These are phyloP conservation scores for Melikaiella ostensackeni DNA, from an alignment of 2,888 invertebrate species.

Conservation along the genomic window DNA sequence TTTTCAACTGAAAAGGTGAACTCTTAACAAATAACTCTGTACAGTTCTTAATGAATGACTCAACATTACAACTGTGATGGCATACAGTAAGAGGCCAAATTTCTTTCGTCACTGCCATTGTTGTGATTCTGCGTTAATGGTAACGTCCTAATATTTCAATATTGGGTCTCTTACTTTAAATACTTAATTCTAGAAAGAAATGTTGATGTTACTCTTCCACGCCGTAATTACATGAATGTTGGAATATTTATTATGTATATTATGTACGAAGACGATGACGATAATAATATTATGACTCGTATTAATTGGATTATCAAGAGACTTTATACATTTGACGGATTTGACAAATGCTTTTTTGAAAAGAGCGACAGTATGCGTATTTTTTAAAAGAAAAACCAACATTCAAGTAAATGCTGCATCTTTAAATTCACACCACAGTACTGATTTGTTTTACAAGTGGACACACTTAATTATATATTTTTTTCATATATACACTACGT, in stretches of 20 bases:
- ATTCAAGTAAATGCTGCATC: not conserved
- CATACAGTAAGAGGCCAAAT: not conserved
- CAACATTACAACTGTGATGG: not conserved
- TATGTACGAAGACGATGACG: too few relatives aligned
- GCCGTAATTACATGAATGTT: not conserved
- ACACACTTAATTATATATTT: not conserved
- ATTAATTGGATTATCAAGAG: not conserved
- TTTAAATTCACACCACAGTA: not conserved
- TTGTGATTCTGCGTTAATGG: not conserved
- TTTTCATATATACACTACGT: not conserved
- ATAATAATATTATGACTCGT: too few relatives aligned
- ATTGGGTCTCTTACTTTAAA: not conserved
- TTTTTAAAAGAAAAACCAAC: not conserved
- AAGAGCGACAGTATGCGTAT: not conserved
- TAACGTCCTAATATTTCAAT: not conserved
- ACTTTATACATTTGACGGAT: not conserved
- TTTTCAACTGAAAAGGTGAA: not conserved
- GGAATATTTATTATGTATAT: not conserved
- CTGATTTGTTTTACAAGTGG: not conserved
- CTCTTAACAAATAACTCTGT: not conserved
- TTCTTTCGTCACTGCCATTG: not conserved
- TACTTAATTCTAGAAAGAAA: not conserved
- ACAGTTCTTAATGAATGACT: not conserved
- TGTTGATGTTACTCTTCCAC: not conserved
- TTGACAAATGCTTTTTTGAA: not conserved